Evolutionary conservation across 2,888 invertebrate genomes (phyloP), one percentile per base, ranked within the genome.

Genomic region (Erpobdella octoculata): DNA sequence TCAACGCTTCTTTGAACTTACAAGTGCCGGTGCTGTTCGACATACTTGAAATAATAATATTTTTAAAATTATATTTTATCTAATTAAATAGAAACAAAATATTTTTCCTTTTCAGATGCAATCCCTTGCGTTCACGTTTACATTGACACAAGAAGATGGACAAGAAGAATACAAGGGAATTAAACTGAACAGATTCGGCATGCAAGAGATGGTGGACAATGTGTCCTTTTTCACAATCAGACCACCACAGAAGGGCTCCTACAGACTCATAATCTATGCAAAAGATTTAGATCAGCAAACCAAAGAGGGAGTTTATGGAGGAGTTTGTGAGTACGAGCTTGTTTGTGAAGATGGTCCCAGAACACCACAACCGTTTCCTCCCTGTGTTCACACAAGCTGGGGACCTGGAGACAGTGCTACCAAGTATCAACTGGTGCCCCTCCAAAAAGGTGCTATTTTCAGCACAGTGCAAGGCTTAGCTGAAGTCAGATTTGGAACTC

Each of bases 241-340:
- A 38, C 79, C 82, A 5, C 83, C 83, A 15, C 76, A 78, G 66
- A 76, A 78, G 36, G 82, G 80, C 21, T 79, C 81, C 21, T 83
- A 82, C 77, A 48, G 82, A 62, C 75, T 83, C 33, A 81, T 81
- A 75, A 79, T 83, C 74, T 83, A 83, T 72, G 83, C 82, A 48
- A 83, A 82, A 75, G 81, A 82, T 73, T 79, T 82, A 75, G 80
- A 79, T 2, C 79, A 79, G 48, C 80, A 79, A 75, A 73, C 71
- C n/a, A 81, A 80, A 72, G 82, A 82, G 70, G 81, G 81, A 71
- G 81, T 83, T 25, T 83, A 82, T 73, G 81, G 82, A 41, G 82
- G 82, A 71, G 82, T 83, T 15, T 83, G 82, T 70, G 83, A 83
- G 74, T 83, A 82, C 76, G 81, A 81, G 77, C 78, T 82, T 18